Evolutionary conservation across 2,113 vertebrate species (phyloP).

Genomic region (Limnothrissa miodon): DNA sequence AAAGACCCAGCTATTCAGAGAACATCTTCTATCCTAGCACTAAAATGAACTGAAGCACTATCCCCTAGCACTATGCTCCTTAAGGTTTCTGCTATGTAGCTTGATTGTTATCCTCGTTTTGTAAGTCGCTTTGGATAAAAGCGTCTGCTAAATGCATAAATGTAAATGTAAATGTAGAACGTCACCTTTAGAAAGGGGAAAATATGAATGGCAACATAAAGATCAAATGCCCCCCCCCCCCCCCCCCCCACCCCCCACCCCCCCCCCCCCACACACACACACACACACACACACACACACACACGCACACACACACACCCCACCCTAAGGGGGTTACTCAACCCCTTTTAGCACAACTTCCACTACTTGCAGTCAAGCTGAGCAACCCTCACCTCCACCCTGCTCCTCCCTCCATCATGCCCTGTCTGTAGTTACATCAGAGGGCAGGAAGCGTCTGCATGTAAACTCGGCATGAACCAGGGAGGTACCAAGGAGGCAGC

Average conservation of each 20-base stretch:
- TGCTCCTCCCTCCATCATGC: not conserved
- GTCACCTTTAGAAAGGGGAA: not conserved
- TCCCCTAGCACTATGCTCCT: too few species aligned
- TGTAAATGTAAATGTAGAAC: too few species aligned
- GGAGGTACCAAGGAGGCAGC: not conserved
- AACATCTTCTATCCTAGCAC: too few species aligned
- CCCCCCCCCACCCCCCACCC: not conserved
- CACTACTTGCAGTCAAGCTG: not conserved
- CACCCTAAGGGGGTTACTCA: not conserved
- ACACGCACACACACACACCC: conserved; percentile 6
- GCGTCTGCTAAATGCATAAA: too few species aligned
- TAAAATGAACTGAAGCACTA: too few species aligned
- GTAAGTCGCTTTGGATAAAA: too few species aligned
- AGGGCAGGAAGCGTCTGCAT: not conserved
- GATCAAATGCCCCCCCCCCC: not conserved
- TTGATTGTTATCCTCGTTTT: too few species aligned
- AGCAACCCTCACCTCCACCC: not conserved
- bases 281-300: conserved; percentile 18
- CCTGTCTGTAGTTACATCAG: not conserved
- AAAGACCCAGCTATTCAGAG: too few species aligned
- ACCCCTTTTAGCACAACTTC: not conserved
- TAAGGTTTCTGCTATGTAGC: too few species aligned
- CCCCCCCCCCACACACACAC: not conserved
- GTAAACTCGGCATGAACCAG: not conserved
- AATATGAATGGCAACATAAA: not conserved